These are phyloP conservation scores for Astropecten irregularis DNA, from an alignment of 53 echinoderm and acorn worm genomes.

Conservation along the genomic window DNA sequence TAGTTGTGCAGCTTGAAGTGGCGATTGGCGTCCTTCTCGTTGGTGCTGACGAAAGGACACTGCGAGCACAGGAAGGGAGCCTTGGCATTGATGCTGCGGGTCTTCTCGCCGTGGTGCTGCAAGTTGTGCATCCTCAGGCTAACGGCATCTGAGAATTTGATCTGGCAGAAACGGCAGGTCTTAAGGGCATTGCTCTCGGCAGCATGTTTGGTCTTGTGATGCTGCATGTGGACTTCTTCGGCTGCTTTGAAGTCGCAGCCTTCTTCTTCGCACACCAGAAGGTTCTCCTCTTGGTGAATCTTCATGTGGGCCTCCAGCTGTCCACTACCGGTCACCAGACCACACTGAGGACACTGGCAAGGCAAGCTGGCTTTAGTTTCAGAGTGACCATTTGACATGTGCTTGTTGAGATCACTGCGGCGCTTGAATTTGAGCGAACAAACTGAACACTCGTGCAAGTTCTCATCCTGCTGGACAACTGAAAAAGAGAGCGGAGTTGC, in stretches of 20 bases:
- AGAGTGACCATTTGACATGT: constrained; percentile 59
- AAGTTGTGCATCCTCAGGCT: constrained; percentile 37
- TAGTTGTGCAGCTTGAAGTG: constrained; percentile 77
- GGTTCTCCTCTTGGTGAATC: constrained; percentile 76
- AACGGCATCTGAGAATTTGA: constrained; percentile 7
- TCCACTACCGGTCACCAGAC: constrained; percentile 77
- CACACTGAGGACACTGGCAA: constrained; percentile 92
- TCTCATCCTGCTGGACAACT: constrained; percentile 24
- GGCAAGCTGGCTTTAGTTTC: constrained; percentile 52
- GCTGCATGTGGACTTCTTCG: constrained; percentile 25
- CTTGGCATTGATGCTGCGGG: constrained; percentile 48
- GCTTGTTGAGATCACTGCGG: constrained; percentile 62
- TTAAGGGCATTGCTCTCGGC: neutral
- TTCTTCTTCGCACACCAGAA: constrained; percentile 68
- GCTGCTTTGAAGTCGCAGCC: constrained; percentile 74
- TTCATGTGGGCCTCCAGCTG: constrained; percentile 83
- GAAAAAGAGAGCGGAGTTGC: neutral
- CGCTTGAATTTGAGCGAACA: constrained; percentile 58
- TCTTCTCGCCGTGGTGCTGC: constrained; percentile 58
- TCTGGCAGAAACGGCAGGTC: constrained; percentile 42
- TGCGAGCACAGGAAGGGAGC: constrained; percentile 75
- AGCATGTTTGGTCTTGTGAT: constrained; percentile 15
- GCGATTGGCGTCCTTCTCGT: constrained; percentile 59
- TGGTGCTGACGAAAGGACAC: constrained; percentile 69
- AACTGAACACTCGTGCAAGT: constrained; percentile 50